Base-by-base conservation (phyloP, 1,140 invertebrate genomes). In the Brachionus rotundiformis region DNA sequence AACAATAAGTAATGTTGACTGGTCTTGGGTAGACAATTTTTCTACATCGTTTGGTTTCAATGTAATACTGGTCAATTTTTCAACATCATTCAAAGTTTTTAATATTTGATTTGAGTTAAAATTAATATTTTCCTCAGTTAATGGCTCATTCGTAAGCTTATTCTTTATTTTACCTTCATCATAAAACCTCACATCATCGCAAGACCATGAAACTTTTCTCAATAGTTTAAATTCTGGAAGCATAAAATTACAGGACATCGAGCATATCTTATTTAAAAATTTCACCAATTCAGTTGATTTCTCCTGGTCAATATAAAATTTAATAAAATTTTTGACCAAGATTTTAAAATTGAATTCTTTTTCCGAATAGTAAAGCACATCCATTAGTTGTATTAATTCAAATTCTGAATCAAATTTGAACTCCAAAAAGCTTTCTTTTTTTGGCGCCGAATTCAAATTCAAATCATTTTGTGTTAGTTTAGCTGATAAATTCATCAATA, bases 241-340 rank as follows among this genome's bases (percentile, higher is more conserved):
- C 68, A 73, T 73, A 44, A 73, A 73, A 25, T 73, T 39, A 23
- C 68, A 73, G 3, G 68, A 19, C 16, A 73, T 73, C 3, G 41
- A 25, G 23, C 25, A 44, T 44, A 73, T 44, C 25, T 47, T 73
- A 25, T 27, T 73, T 44, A 73, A 25, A 73, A 73, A 44, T 47
- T 41, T 41, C 7, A 19, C 3, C 36, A 23, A 25, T 44, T 44
- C 23, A n/a, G 44, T 33, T 25, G 39, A 23, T 4, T 36, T 71
- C 5, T 36, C 16, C 8, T 36, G 25, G 19, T 29, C 36, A 10
- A 23, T 3, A 23, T 29, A 73, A 11, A 39, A 73, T 13, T 16
- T 73, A n/a, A 73, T 73, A 19, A 73, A 73, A 73, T 73, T 44
- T 41, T 73, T 73, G 10, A 73, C 36, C 6, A 73, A 73, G 6